Conservation (phyloP, 2,797 vertebrate genomes). For the Bovichtus diacanthus region DNA sequence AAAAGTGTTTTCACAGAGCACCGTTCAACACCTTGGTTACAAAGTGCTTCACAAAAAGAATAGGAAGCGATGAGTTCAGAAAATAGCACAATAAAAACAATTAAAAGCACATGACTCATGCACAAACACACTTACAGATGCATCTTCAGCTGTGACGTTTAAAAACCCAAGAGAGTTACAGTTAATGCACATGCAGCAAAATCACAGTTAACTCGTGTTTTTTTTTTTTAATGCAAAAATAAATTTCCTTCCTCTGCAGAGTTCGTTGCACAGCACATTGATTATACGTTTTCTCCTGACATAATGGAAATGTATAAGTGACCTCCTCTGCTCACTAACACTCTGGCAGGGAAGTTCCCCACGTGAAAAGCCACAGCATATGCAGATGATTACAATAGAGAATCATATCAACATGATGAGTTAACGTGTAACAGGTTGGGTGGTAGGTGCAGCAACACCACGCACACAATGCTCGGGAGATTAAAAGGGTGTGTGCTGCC, state of each 20-base stretch:
- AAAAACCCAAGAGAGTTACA: no score
- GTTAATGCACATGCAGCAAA: background rate
- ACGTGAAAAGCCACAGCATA: constrained; percentile 1
- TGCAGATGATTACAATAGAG: constrained; percentile 1
- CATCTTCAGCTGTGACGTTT: no score
- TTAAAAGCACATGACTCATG: no score
- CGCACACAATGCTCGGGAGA: background rate
- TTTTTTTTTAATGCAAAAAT: background rate
- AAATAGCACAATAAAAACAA: no score
- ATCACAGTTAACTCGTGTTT: background rate
- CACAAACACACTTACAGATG: no score
- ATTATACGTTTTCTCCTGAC: constrained; percentile 16
- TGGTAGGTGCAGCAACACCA: background rate
- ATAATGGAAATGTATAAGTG: constrained; percentile 30
- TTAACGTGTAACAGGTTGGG: background rate
- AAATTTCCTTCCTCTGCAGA: constrained; percentile 3
- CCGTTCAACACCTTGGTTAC: no score
- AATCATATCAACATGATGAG: background rate
- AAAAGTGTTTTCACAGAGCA: no score
- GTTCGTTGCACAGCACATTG: background rate
- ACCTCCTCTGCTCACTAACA: constrained; percentile 9
- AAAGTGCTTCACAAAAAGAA: no score
- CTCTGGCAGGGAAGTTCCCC: constrained; percentile 12
- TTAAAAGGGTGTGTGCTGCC: background rate
- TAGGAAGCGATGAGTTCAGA: no score